Conservation (phyloP, 2,888 invertebrate species). For the Drosophila planitibia region DNA sequence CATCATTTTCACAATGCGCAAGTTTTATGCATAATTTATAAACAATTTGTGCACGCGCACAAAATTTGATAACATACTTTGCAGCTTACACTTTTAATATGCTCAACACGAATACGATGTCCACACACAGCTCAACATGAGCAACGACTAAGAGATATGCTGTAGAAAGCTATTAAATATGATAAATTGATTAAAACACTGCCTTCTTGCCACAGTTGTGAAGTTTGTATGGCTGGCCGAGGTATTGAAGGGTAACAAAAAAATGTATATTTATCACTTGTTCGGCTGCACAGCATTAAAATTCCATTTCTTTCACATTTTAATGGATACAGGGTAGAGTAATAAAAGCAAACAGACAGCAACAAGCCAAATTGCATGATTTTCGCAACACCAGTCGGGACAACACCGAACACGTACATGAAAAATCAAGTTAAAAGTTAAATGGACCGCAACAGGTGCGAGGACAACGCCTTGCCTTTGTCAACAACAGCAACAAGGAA, state of each 20-base stretch:
- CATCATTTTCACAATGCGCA: slow-evolving; percentile 20
- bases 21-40: slow-evolving; percentile 58
- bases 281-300: background rate
- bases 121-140: background rate
- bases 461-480: slow-evolving; percentile 23
- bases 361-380: background rate
- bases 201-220: background rate
- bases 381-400: background rate
- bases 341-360: background rate
- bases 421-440: slow-evolving; percentile 65
- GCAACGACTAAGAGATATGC: background rate
- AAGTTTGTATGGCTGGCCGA: background rate
- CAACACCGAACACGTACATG: slow-evolving; percentile 1
- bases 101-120: slow-evolving; percentile 31
- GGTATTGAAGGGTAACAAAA: background rate
- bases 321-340: background rate
- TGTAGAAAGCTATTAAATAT: background rate
- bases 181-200: background rate
- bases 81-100: slow-evolving; percentile 45
- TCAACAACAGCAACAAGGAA: slow-evolving; percentile 8
- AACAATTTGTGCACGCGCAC: slow-evolving; percentile 42
- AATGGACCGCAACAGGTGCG: slow-evolving; percentile 72
- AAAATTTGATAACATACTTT: slow-evolving; percentile 59
- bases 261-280: background rate
- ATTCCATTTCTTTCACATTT: background rate